A percentile compares a stretch with the other conserved stretches of the same genome.
These are phyloP conservation scores for Brachionus sp. DNA, from an alignment of 1,140 invertebrate species.

Conservation along the genomic window DNA sequence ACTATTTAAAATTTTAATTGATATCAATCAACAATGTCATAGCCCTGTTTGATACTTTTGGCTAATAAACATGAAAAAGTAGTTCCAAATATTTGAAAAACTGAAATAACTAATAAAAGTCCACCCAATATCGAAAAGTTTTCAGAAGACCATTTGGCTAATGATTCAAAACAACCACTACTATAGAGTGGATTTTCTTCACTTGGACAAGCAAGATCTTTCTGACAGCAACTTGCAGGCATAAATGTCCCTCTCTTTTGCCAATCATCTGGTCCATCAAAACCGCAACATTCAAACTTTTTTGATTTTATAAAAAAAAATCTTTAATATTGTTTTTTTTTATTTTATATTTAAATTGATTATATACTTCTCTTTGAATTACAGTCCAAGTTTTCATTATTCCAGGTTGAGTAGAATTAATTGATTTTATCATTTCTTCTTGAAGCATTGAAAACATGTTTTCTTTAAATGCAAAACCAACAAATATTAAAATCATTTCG, in stretches of 20 bases:
- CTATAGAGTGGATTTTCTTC: slow-evolving; percentile 20
- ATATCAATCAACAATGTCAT: slow-evolving; percentile 32
- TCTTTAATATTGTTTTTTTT: background rate
- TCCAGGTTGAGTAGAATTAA: slow-evolving; percentile 41
- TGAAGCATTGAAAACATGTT: slow-evolving; percentile 25
- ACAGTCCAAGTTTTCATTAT: slow-evolving; percentile 44
- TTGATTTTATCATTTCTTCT: slow-evolving; percentile 43
- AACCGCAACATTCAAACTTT: slow-evolving; percentile 43
- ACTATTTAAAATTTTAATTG: background rate
- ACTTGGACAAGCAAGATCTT: slow-evolving; percentile 27
- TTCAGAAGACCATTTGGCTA: slow-evolving; percentile 7
- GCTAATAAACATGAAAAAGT: slow-evolving; percentile 40
- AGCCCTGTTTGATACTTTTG: slow-evolving; percentile 40
- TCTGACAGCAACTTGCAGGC: slow-evolving; percentile 23
- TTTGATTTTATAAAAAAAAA: no score
- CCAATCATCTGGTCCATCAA: slow-evolving; percentile 35
- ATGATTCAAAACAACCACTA: slow-evolving; percentile 18
- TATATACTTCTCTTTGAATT: slow-evolving; percentile 35
- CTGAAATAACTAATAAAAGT: background rate
- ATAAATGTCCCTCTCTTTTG: slow-evolving; percentile 42
- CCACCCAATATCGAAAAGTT: slow-evolving; percentile 27
- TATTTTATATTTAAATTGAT: no score
- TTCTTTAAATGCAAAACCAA: slow-evolving; percentile 36
- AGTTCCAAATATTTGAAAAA: slow-evolving; percentile 40
- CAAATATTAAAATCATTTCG: slow-evolving; percentile 25